These are phyloP conservation scores for Podarcis lilfordi DNA, from an alignment of 2,797 vertebrate genomes.

Conservation along the genomic window DNA sequence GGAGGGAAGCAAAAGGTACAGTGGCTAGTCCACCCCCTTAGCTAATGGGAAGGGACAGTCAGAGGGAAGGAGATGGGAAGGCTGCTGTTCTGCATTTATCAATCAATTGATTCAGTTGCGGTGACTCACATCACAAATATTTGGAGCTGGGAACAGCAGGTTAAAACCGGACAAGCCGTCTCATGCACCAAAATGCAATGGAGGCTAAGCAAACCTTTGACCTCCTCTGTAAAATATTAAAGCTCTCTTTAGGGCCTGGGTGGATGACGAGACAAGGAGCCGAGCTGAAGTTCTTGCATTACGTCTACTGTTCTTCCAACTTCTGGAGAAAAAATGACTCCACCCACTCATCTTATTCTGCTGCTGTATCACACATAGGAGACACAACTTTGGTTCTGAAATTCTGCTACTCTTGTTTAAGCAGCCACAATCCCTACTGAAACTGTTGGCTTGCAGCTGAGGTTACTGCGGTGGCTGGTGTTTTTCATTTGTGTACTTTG, in stretches of 20 bases:
- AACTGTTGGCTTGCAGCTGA: slow-evolving; percentile 50
- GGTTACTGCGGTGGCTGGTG: slow-evolving; percentile 41
- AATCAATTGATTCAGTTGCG: not conserved
- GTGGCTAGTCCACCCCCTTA: too few species aligned
- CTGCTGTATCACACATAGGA: not conserved
- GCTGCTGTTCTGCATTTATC: too few species aligned
- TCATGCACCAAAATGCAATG: not conserved
- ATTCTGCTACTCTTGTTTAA: slow-evolving; percentile 50
- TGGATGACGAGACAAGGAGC: not conserved
- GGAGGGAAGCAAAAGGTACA: too few species aligned
- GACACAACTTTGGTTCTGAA: not conserved
- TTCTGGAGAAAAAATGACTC: not conserved
- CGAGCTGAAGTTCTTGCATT: not conserved
- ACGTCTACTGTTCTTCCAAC: not conserved
- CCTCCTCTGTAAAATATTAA: not conserved
- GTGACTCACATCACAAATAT: not conserved
- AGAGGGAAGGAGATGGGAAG: too few species aligned
- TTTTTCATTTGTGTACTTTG: slow-evolving; percentile 47
- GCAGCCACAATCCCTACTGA: slow-evolving; percentile 30
- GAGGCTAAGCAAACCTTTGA: not conserved
- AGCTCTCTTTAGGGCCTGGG: not conserved
- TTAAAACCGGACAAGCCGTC: too few species aligned
- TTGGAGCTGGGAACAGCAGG: not conserved
- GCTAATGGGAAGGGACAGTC: too few species aligned
- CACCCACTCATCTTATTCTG: not conserved